A percentile compares a stretch with the other conserved stretches of the same genome.
Conservation (phyloP, 2,888 invertebrate species). For the Blera fallax region DNA sequence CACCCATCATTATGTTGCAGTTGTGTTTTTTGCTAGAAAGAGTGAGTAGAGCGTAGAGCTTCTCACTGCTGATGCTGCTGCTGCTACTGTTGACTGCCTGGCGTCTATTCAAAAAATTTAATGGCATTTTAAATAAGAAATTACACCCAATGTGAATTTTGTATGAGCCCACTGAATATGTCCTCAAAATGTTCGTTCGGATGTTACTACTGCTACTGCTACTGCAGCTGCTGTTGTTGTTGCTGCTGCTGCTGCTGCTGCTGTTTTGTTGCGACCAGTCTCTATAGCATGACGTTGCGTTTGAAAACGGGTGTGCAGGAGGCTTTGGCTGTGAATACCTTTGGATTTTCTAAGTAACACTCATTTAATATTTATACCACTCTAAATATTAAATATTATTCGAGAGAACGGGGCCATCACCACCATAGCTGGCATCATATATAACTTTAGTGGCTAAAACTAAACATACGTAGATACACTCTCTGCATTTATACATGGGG, state of each 20-base stretch:
- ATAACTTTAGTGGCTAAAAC: conserved; percentile 51
- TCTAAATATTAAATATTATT: conserved; percentile 83
- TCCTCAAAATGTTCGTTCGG: conserved; percentile 71
- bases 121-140: conserved; percentile 82
- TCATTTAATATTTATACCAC: conserved; percentile 82
- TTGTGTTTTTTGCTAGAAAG: conserved; percentile 28
- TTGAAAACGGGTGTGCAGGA: conserved; percentile 51
- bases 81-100: conserved; percentile 66
- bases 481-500: conserved; percentile 17
- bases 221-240: too few relatives aligned
- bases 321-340: conserved; percentile 77
- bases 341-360: conserved; percentile 81
- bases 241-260: conserved; percentile 40
- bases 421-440: not conserved
- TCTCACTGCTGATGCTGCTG: conserved; percentile 47
- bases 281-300: conserved; percentile 54
- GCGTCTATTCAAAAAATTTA: conserved; percentile 81
- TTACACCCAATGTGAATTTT: conserved; percentile 81
- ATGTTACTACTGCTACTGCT: conserved; percentile 45
- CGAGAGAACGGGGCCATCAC: conserved; percentile 57
- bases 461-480: conserved; percentile 24
- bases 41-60: conserved; percentile 13
- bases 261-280: conserved; percentile 61
- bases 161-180: conserved; percentile 76
- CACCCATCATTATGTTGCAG: conserved; percentile 63